Percentiles rank a stretch among this genome's conserved stretches.
phyloP scores from a whole-genome alignment of 2,888 invertebrate genomes.

The Blomia tropicalis region DNA sequence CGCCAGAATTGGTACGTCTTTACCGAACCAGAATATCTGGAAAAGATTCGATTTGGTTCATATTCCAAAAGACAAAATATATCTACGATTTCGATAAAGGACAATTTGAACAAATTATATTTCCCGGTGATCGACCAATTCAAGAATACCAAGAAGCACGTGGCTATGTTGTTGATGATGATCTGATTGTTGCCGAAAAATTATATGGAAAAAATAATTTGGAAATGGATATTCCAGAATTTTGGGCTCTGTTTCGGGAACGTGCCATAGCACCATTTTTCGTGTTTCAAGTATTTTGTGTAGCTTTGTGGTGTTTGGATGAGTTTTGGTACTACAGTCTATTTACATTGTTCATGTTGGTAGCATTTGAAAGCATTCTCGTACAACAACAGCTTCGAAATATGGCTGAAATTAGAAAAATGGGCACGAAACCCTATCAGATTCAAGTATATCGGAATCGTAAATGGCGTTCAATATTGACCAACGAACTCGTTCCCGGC shows the following conservation, averaged over 20 bases:
- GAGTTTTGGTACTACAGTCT: slow-evolving; percentile 95
- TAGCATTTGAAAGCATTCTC: slow-evolving; percentile 89
- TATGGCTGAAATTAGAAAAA: slow-evolving; percentile 96
- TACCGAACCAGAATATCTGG: slow-evolving; percentile 18
- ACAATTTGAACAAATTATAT: slow-evolving; percentile 65
- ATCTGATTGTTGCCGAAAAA: slow-evolving; percentile 55
- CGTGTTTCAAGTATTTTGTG: slow-evolving; percentile 98
- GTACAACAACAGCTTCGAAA: slow-evolving; percentile 94
- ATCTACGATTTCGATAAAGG: slow-evolving; percentile 61
- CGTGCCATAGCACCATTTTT: slow-evolving; percentile 98
- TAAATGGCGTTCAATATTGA: slow-evolving; percentile 68
- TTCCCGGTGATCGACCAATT: slow-evolving; percentile 58
- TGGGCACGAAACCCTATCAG: slow-evolving; percentile 92
- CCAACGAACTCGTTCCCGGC: slow-evolving; percentile 80
- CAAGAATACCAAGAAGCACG: slow-evolving; percentile 63
- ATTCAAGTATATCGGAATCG: slow-evolving; percentile 74
- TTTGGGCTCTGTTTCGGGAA: slow-evolving; percentile 87
- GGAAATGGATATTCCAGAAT: slow-evolving; percentile 79
- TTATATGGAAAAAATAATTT: slow-evolving; percentile 74
- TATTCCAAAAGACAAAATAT: slow-evolving; percentile 95
- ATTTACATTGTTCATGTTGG: slow-evolving; percentile 85
- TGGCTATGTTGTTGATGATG: slow-evolving; percentile 68
- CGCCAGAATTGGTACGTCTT: slow-evolving; percentile 76
- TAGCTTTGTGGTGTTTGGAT: slow-evolving; percentile 94
- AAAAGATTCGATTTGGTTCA: slow-evolving; percentile 52